These are phyloP conservation scores for Polypterus bichir DNA, from an alignment of 2,113 vertebrate genomes.

Conservation along the genomic window DNA sequence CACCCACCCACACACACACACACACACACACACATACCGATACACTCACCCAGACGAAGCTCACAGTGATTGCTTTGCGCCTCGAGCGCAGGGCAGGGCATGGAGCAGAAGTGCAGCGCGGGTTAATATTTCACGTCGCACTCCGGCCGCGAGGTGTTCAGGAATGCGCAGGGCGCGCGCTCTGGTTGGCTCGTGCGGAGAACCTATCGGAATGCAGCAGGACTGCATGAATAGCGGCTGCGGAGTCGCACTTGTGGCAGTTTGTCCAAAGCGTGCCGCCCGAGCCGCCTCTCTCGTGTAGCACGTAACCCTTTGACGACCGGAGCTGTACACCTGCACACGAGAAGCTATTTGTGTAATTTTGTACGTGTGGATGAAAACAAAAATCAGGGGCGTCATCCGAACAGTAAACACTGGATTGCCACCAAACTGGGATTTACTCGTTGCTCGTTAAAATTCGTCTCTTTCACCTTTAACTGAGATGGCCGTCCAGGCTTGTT, in stretches of 20 bases:
- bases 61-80: no score
- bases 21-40: no score
- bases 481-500: slow-evolving; percentile 24
- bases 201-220: slow-evolving; percentile 3
- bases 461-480: background rate
- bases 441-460: no score
- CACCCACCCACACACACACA: no score
- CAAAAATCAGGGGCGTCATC: no score
- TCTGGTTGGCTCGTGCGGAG: slow-evolving; percentile 26
- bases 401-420: no score
- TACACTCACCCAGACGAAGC: no score
- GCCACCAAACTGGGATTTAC: no score
- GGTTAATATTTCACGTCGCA: slow-evolving; percentile 42
- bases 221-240: background rate
- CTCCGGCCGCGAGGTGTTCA: slow-evolving; percentile 8
- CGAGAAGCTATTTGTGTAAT: no score
- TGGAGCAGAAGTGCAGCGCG: background rate
- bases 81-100: no score
- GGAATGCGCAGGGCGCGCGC: slow-evolving; percentile 28
- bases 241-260: background rate
- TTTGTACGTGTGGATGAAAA: no score
- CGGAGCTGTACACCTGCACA: background rate
- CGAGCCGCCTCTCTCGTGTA: background rate
- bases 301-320: background rate
- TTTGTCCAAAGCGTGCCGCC: background rate